phyloP scores from a whole-genome alignment of 2,888 invertebrate genomes.

The Mechanitis messenoides region DNA sequence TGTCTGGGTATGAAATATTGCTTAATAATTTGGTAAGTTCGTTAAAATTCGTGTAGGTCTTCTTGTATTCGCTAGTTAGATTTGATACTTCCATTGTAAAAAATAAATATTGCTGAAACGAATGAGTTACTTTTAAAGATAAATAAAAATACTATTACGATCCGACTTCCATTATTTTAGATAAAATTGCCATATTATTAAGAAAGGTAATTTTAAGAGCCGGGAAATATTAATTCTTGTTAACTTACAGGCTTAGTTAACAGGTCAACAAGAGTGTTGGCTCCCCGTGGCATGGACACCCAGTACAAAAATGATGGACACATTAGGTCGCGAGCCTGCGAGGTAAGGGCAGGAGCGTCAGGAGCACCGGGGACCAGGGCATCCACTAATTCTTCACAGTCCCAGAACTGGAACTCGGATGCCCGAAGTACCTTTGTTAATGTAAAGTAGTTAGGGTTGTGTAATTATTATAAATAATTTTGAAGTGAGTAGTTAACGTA shows the following conservation, averaged over 20 bases:
- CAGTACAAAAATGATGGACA: slow-evolving; percentile 69
- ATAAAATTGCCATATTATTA: too few relatives aligned
- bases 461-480: not conserved
- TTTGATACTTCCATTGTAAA: slow-evolving; percentile 48
- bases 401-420: slow-evolving; percentile 59
- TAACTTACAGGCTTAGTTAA: slow-evolving; percentile 66
- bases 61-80: slow-evolving; percentile 51
- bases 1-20: slow-evolving; percentile 43
- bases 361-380: slow-evolving; percentile 52
- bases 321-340: slow-evolving; percentile 50
- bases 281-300: slow-evolving; percentile 65
- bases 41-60: slow-evolving; percentile 45
- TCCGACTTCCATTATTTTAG: too few relatives aligned
- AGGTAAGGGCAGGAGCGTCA: slow-evolving; percentile 45
- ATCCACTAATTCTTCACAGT: slow-evolving; percentile 58
- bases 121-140: slow-evolving; percentile 7
- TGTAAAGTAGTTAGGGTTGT: not conserved
- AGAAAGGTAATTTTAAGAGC: too few relatives aligned
- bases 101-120: slow-evolving; percentile 64
- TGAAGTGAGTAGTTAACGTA: slow-evolving; percentile 28
- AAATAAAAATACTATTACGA: too few relatives aligned
- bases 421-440: slow-evolving; percentile 56
- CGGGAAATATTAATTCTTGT: not conserved
- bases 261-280: slow-evolving; percentile 61
- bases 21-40: slow-evolving; percentile 41